Base-by-base conservation (phyloP, 1,140 invertebrate species). In the Hormaphis cornu region DNA sequence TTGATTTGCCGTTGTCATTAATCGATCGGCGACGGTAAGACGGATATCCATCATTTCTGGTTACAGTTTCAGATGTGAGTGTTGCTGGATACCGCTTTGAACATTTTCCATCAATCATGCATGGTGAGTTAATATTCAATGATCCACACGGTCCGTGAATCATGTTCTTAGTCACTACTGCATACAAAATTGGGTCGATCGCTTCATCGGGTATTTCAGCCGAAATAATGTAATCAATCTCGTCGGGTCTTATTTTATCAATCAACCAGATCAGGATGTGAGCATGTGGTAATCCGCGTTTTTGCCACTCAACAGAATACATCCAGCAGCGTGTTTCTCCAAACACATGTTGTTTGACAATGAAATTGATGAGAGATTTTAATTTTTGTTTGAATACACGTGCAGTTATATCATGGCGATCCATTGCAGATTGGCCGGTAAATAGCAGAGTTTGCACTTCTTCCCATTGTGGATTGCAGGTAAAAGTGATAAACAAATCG, bases 131-230 rank as follows among this genome's bases (percentile, higher is more conserved):
- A 16, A 4, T 71, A 73, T 83, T 83, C 1, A 79, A 52, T 33
- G 35, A 16, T 35, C 80, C 82, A 75, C 81, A 84, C 59, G 81
- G 81, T 26, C 82, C 82, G 78, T 84, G 82, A 71, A 83, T 80
- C 82, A 82, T 82, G 70, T 80, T 77, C 70, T 61, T 78, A 5
- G 52, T 78, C 42, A 82, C 74, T 71, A 78, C 74, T 40, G 78
- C 76, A 77, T 75, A 76, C 37, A 83, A 72, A 30, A 70, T 22
- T 71, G 74, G 78, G 76, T 83, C 78, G 53, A 33, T 74, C 48
- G 73, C 37, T 50, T 50, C 46, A 79, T 83, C 77, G 44, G 83
- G 81, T 71, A 85, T 79, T 79, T 84, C 81, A 1, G 81, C 82
- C 59, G 71, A 81, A 71, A 83, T 81, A 7, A 82, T 73, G 33